Percentiles rank a stretch among this genome's conserved stretches.
Evolutionary conservation across 2,888 invertebrate genomes (phyloP).

Genomic region (Autographa gamma): DNA sequence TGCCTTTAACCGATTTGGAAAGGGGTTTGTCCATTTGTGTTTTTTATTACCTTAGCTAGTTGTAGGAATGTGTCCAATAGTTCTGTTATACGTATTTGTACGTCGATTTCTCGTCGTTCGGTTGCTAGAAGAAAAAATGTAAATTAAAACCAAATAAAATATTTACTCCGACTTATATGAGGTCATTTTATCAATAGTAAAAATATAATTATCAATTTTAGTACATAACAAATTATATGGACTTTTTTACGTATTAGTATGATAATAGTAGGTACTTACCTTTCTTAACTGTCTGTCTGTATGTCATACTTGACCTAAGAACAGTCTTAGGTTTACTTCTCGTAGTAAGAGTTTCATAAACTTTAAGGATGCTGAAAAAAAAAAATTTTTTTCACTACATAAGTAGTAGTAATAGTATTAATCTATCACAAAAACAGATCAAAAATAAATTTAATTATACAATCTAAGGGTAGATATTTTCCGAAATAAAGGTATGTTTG

Average conservation of each 20-base stretch:
- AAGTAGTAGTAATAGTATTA: too few relatives aligned
- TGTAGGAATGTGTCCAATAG: conserved; percentile 40
- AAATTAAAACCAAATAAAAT: neutral
- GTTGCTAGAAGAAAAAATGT: conserved; percentile 26
- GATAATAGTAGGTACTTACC: conserved; percentile 1
- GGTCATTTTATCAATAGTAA: too few relatives aligned
- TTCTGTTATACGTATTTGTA: conserved; percentile 34
- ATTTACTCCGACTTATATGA: neutral
- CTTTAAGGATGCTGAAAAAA: conserved; percentile 34
- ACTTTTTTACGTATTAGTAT: too few relatives aligned
- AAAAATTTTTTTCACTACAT: too few relatives aligned
- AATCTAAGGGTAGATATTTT: too few relatives aligned
- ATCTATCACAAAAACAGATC: too few relatives aligned
- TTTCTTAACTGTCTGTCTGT: conserved; percentile 25
- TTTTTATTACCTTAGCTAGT: conserved; percentile 49
- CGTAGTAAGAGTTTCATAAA: conserved; percentile 20
- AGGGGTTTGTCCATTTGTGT: too few relatives aligned
- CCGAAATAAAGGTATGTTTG: too few relatives aligned
- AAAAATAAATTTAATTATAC: too few relatives aligned
- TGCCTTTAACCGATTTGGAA: too few relatives aligned
- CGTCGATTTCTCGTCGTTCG: conserved; percentile 29
- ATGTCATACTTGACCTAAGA: conserved; percentile 38
- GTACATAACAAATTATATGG: too few relatives aligned
- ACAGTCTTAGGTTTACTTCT: conserved; percentile 20
- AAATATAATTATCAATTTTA: too few relatives aligned